These are phyloP conservation scores for Lontra canadensis DNA, from an alignment of 2,113 vertebrate genomes.

Conservation along the genomic window DNA sequence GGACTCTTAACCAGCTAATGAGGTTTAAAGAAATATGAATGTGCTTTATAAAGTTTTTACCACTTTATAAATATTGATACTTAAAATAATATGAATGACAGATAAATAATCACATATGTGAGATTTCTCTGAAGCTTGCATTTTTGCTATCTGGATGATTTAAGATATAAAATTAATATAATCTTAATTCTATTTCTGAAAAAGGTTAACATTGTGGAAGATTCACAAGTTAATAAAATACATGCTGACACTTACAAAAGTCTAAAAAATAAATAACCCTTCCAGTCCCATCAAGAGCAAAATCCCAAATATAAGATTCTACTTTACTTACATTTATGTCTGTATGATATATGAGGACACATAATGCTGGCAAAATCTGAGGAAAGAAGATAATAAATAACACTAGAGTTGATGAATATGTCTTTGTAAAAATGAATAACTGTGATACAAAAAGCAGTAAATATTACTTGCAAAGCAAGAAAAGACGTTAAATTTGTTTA, in stretches of 20 bases:
- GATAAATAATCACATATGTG: not conserved
- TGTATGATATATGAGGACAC: conserved; percentile 98
- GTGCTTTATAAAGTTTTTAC: not conserved
- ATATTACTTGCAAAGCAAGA: conserved; percentile 24
- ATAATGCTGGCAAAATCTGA: conserved; percentile 98
- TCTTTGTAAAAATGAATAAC: conserved; percentile 45
- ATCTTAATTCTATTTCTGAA: conserved; percentile 30
- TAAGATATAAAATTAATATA: conserved; percentile 38
- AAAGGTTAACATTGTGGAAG: not conserved
- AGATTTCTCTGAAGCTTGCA: not conserved
- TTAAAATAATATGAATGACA: not conserved
- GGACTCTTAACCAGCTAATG: not conserved
- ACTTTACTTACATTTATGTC: conserved; percentile 97
- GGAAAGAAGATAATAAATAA: conserved; percentile 75
- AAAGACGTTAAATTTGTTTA: conserved; percentile 42
- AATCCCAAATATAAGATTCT: not conserved
- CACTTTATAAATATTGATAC: conserved; percentile 11
- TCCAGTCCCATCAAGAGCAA: not conserved
- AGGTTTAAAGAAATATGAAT: not conserved
- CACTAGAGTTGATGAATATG: not conserved
- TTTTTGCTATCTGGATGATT: conserved; percentile 5
- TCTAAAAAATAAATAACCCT: not conserved
- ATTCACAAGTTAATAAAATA: not conserved
- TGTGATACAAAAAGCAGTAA: conserved; percentile 42
- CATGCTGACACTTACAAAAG: conserved; percentile 6